phyloP scores from a whole-genome alignment of 2,888 invertebrate species.

The Macrosiphum euphorbiae region DNA sequence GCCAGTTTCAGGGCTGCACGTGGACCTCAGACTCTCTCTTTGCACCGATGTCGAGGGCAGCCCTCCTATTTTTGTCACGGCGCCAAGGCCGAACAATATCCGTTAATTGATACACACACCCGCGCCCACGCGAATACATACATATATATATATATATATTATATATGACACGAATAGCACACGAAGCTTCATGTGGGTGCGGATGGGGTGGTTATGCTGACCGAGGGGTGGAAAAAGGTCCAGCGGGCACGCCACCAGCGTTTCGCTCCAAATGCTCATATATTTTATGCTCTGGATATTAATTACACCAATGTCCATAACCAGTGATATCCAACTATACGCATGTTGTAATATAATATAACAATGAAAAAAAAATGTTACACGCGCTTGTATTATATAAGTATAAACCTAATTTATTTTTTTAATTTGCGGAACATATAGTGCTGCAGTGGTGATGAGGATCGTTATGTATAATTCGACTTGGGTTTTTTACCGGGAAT shows the following conservation, averaged over 20 bases:
- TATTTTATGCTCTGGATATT: not conserved
- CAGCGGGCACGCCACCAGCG: not conserved
- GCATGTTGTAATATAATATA: too few species aligned
- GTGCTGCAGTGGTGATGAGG: not conserved
- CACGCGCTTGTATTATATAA: too few species aligned
- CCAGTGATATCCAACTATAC: not conserved
- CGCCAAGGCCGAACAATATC: constrained; percentile 40
- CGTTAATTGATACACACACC: constrained; percentile 32
- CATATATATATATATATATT: not conserved
- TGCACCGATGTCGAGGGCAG: not conserved
- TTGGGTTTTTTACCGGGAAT: not conserved
- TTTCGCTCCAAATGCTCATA: not conserved
- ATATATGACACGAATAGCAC: not conserved
- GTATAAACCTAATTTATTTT: too few species aligned
- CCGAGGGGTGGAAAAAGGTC: not conserved
- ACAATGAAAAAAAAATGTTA: too few species aligned
- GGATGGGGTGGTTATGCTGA: not conserved
- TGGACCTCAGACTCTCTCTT: not conserved
- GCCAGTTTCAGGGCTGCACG: constrained; percentile 35
- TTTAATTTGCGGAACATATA: not conserved
- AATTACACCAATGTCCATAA: not conserved
- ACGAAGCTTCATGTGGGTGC: not conserved
- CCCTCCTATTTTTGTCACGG: constrained; percentile 14
- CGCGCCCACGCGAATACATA: not conserved
- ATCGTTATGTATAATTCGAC: not conserved